Conservation (phyloP, 2,113 vertebrate species). For the Cisticola juncidis region DNA sequence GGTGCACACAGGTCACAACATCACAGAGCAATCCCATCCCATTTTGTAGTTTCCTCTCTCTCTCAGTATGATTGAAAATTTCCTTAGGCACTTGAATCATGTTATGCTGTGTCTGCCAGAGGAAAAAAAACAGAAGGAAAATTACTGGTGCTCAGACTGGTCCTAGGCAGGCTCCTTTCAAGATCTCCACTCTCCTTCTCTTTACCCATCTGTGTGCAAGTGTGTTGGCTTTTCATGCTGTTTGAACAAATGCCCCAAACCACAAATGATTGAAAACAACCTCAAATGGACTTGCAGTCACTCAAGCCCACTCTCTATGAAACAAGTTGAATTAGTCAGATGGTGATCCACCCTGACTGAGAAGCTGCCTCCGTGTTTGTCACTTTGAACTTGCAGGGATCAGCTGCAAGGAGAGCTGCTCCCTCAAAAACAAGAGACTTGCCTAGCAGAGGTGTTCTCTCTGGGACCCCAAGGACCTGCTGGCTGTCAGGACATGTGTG, state of each 20-base stretch:
- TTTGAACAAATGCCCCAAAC: not conserved
- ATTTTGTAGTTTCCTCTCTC: not conserved
- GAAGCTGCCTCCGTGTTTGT: not conserved
- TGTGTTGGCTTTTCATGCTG: not conserved
- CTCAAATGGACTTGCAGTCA: not conserved
- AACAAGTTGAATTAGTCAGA: not conserved
- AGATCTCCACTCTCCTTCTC: not conserved
- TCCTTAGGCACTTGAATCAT: not conserved
- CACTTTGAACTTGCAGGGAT: not conserved
- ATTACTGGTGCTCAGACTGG: not conserved
- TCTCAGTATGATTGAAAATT: conserved; percentile 8
- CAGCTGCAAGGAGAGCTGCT: not conserved
- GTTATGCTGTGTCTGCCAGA: not conserved
- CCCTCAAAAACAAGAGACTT: not conserved
- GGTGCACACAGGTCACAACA: conserved; percentile 8
- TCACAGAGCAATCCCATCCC: not conserved
- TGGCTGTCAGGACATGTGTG: not conserved
- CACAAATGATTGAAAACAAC: not conserved
- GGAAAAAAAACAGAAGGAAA: not conserved
- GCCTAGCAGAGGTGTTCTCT: not conserved
- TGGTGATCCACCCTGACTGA: not conserved
- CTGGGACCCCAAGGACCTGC: not conserved
- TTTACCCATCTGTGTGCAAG: not conserved
- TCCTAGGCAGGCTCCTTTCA: not conserved
- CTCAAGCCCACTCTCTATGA: not conserved